Evolutionary conservation across 2,888 invertebrate genomes (phyloP).

Genomic region (Deroplatys truncata): DNA sequence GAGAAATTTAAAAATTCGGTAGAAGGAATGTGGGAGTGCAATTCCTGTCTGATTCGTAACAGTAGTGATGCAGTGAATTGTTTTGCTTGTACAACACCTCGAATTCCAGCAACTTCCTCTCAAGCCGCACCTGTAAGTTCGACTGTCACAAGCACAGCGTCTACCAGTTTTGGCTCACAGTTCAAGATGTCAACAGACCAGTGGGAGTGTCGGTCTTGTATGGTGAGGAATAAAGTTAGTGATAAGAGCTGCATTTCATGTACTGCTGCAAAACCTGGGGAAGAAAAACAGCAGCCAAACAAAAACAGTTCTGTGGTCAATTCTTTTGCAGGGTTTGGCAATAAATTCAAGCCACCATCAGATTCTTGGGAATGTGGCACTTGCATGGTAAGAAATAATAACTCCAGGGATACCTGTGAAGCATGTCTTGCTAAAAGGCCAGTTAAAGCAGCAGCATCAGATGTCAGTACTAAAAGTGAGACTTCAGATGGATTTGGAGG

Average conservation of each 20-base stretch:
- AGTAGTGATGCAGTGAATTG: slow-evolving; percentile 13
- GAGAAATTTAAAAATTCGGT: slow-evolving; percentile 30
- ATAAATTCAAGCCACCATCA: slow-evolving; percentile 50
- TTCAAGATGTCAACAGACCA: not conserved
- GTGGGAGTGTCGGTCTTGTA: slow-evolving; percentile 23
- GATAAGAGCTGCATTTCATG: slow-evolving; percentile 16
- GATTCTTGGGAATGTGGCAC: slow-evolving; percentile 63
- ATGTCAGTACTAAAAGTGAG: not conserved
- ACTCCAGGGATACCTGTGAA: slow-evolving; percentile 26
- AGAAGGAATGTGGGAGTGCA: slow-evolving; percentile 37
- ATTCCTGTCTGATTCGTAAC: slow-evolving; percentile 20
- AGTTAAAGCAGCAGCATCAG: not conserved
- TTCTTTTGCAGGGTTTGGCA: slow-evolving; percentile 32
- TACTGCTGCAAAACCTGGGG: not conserved
- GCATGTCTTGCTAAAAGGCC: slow-evolving; percentile 7
- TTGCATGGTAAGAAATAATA: slow-evolving; percentile 54
- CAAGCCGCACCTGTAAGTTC: not conserved
- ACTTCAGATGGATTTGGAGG: slow-evolving; percentile 38
- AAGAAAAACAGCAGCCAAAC: slow-evolving; percentile 21
- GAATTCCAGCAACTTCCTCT: slow-evolving; percentile 41
- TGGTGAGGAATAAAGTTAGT: slow-evolving; percentile 4
- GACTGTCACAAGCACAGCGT: not conserved
- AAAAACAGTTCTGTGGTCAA: not conserved
- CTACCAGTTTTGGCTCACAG: not conserved
- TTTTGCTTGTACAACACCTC: slow-evolving; percentile 39